Evolutionary conservation across 2,797 vertebrate species (phyloP).

Genomic region (Sciurus carolinensis): DNA sequence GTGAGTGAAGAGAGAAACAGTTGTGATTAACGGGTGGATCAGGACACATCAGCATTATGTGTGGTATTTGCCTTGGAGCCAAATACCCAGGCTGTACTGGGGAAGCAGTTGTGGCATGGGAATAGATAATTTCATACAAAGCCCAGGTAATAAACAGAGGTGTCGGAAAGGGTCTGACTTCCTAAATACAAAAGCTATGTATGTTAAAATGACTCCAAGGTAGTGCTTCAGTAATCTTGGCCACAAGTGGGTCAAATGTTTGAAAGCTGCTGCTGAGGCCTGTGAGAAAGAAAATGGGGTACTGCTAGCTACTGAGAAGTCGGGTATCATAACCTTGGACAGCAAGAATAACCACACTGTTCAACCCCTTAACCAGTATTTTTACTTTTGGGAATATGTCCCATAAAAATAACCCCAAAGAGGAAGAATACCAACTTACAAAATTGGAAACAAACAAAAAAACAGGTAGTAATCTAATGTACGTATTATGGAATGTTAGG

Average conservation of each 20-base stretch:
- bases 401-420: neutral
- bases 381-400: neutral
- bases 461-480: neutral
- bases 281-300: neutral
- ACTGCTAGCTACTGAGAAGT: neutral
- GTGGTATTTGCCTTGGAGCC: neutral
- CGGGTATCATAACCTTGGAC: neutral
- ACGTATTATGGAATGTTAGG: neutral
- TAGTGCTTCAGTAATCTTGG: neutral
- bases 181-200: neutral
- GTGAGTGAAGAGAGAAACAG: neutral
- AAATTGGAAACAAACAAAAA: neutral
- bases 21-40: neutral
- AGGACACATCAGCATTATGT: neutral
- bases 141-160: neutral
- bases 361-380: neutral
- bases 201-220: neutral
- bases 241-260: neutral
- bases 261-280: neutral
- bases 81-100: neutral
- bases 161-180: neutral
- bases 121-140: neutral
- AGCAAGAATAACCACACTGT: neutral
- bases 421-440: neutral
- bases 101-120: neutral